Evolutionary conservation across 2,888 invertebrate species (phyloP).

Genomic region (Sussaba pulchella): DNA sequence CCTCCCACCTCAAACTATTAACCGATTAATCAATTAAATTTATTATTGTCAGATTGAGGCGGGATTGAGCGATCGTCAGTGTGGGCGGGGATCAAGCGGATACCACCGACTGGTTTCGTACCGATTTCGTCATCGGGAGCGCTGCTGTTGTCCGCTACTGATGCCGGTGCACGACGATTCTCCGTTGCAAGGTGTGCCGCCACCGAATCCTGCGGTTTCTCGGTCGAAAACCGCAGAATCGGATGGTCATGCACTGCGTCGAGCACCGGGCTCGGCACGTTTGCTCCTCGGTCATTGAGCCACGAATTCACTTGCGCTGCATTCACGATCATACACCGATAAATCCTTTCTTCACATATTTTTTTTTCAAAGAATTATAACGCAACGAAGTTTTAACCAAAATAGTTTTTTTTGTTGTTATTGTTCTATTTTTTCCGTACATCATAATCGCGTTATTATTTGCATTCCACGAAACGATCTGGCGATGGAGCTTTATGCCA

Average conservation of each 20-base stretch:
- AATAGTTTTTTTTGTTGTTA: background rate
- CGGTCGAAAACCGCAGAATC: constrained; percentile 42
- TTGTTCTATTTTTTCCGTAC: no score
- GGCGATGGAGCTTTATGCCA: no score
- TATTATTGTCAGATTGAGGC: no score
- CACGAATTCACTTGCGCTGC: constrained; percentile 4
- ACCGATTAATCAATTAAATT: no score
- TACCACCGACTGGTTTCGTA: background rate
- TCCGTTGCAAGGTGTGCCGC: constrained; percentile 8
- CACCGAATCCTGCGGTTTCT: constrained; percentile 38
- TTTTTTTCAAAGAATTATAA: background rate
- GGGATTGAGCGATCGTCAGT: no score
- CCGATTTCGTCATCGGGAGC: background rate
- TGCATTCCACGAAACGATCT: no score
- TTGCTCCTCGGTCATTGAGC: constrained; percentile 13
- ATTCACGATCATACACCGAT: background rate
- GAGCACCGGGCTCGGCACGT: constrained; percentile 13
- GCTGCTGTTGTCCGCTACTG: background rate
- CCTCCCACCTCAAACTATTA: no score
- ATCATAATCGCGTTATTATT: no score
- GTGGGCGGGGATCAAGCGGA: background rate
- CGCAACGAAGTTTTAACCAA: background rate
- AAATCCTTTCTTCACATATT: background rate
- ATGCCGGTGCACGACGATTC: constrained; percentile 14
- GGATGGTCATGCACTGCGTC: constrained; percentile 23